Conservation (phyloP, 1,140 invertebrate species). For the Hydropsyche tenuis region DNA sequence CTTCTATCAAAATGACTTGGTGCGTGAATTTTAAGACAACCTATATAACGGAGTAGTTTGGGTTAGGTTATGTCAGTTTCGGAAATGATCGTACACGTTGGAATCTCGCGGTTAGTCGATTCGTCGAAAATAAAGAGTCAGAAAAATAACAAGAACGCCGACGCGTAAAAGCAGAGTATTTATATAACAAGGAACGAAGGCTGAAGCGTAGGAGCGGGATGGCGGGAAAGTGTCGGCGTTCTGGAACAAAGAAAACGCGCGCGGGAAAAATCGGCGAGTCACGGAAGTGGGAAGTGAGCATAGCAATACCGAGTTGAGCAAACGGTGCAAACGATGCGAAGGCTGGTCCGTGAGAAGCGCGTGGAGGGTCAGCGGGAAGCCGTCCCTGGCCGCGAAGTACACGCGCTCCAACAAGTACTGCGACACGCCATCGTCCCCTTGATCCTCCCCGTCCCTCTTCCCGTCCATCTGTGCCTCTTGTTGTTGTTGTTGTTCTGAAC, state of each 20-base stretch:
- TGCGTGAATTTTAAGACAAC: too few species aligned
- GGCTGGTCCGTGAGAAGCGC: background rate
- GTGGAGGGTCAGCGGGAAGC: background rate
- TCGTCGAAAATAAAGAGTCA: too few species aligned
- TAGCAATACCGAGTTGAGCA: constrained; percentile 7
- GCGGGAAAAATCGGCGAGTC: background rate
- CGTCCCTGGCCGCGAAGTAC: constrained; percentile 25
- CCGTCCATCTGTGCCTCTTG: background rate
- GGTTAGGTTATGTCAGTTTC: too few species aligned
- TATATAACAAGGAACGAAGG: background rate
- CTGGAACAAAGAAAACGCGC: background rate
- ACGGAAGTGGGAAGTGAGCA: background rate
- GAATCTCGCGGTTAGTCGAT: too few species aligned
- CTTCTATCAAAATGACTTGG: too few species aligned
- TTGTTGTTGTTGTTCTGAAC: too few species aligned
- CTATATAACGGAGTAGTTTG: too few species aligned
- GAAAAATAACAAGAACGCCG: background rate
- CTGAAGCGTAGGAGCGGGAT: background rate
- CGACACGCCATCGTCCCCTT: background rate
- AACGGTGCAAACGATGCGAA: background rate
- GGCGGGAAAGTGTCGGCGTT: background rate
- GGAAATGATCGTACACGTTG: too few species aligned
- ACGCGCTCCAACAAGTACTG: background rate
- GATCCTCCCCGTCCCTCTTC: background rate
- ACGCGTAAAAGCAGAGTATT: background rate